Base-by-base conservation (phyloP, 2,113 vertebrate genomes). In the Labeo rohita region DNA sequence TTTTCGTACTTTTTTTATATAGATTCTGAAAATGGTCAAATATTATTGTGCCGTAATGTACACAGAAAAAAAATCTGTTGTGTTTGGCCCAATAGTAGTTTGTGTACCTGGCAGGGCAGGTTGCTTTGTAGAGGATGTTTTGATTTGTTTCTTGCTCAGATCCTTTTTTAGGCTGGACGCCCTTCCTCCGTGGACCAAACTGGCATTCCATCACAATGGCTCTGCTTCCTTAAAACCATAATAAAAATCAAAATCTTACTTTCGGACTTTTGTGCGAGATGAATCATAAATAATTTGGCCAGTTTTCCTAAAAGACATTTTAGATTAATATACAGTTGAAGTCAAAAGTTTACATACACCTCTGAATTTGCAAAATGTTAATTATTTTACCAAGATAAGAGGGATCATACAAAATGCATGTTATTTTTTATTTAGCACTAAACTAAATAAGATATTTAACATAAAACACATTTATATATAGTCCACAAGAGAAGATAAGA, bases 151-250 rank as follows among this genome's bases (percentile, higher is more conserved):
- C 95, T 75, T 89, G 93, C 79, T 96, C 95, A 66, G 23, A 88
- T 83, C 87, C 92, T 92, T 95, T 96, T 91, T 95, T 96, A 86
- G 94, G 93, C 88, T 96, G 96, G 75, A 94, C 92, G 65, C 96
- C 96, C 93, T 96, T 97, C 82, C 96, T 95, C 66, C 96, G 94
- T 87, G 96, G 96, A 59, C 96, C 96, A 85, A 96, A 97, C 0
- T 97, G 96, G 89, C 96, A 97, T 80, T 97, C 96, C 96, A 97
- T 97, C 81, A 97, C 96, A 87, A 96, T 96, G 52, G 96, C 96
- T 92, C 96, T 95, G 89, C 96, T 97, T 86, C 96, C 96, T 97
- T 89, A 80, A 87, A 88, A 90, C 74, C 54, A 23, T 4, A 13
- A 11, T 34, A 54, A 56, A 43, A 66, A 66, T 45, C 6, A 66